Evolutionary conservation across 2,113 vertebrate genomes (phyloP).

Genomic region (Tragelaphus strepsiceros): DNA sequence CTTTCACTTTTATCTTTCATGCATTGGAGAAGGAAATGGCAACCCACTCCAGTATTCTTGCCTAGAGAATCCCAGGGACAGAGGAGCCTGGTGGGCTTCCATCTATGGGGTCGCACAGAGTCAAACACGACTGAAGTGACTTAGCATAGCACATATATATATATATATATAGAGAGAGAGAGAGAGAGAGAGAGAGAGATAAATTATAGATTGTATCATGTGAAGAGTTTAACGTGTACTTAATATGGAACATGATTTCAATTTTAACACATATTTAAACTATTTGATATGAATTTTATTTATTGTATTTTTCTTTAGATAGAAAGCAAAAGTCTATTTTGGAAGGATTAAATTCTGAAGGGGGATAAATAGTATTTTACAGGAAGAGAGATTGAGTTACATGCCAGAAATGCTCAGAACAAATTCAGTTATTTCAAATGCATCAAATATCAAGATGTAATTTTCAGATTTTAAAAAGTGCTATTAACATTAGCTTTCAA

Average conservation of each 20-base stretch:
- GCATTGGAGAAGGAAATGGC: no score
- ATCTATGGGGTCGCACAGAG: no score
- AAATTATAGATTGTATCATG: not conserved
- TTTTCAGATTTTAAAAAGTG: slow-evolving; percentile 41
- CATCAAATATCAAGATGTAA: slow-evolving; percentile 40
- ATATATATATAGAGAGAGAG: no score
- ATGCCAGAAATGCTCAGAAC: slow-evolving; percentile 7
- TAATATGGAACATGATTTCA: not conserved
- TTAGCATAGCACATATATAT: not conserved
- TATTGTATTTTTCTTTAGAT: not conserved
- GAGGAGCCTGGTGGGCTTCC: no score
- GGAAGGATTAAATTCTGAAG: not conserved
- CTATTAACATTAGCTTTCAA: slow-evolving; percentile 24
- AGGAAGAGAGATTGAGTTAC: not conserved
- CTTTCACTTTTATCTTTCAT: no score
- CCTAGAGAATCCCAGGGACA: no score
- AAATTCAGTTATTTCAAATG: slow-evolving; percentile 44
- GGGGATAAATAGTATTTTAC: not conserved
- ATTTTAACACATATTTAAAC: not conserved
- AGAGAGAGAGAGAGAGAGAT: not conserved
- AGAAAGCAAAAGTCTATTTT: slow-evolving; percentile 4
- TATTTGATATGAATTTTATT: not conserved
- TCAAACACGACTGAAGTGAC: no score
- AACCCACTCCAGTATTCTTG: no score
- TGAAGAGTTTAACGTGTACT: not conserved